phyloP scores from a whole-genome alignment of 2,797 vertebrate genomes.

The Antrozous pallidus region DNA sequence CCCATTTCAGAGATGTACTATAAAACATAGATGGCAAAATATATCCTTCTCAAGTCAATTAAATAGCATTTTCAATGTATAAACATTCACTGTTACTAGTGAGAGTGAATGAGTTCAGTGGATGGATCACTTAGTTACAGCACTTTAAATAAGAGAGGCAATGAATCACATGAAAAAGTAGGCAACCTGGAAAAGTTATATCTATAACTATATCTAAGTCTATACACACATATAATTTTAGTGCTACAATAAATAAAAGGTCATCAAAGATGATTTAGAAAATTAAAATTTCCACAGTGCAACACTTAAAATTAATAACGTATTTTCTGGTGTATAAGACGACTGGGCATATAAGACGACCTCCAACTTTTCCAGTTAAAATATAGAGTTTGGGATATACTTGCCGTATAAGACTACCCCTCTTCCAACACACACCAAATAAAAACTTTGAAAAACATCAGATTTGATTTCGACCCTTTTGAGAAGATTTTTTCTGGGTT shows the following conservation, averaged over 20 bases:
- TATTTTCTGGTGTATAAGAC: too few species aligned
- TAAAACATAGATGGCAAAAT: constrained; percentile 39
- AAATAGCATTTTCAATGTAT: constrained; percentile 33
- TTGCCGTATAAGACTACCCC: too few species aligned
- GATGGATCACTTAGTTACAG: constrained; percentile 10
- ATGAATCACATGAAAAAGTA: constrained; percentile 36
- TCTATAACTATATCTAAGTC: background rate
- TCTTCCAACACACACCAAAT: too few species aligned
- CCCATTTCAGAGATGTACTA: background rate
- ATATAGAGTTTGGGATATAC: too few species aligned
- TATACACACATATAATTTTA: background rate
- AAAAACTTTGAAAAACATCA: too few species aligned
- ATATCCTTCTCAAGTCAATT: constrained; percentile 35
- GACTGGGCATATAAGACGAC: too few species aligned
- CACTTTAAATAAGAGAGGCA: constrained; percentile 45
- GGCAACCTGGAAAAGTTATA: background rate
- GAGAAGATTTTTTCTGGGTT: too few species aligned
- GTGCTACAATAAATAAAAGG: background rate
- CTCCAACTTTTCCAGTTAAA: too few species aligned
- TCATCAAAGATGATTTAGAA: constrained; percentile 3
- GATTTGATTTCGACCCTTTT: too few species aligned
- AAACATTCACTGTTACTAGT: background rate
- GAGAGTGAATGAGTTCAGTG: background rate
- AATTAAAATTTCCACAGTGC: constrained; percentile 8
- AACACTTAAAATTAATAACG: background rate